Evolutionary conservation across 92 coral and sea anemone genomes (phyloP).

Genomic region (Zoanthus sansibaricus): DNA sequence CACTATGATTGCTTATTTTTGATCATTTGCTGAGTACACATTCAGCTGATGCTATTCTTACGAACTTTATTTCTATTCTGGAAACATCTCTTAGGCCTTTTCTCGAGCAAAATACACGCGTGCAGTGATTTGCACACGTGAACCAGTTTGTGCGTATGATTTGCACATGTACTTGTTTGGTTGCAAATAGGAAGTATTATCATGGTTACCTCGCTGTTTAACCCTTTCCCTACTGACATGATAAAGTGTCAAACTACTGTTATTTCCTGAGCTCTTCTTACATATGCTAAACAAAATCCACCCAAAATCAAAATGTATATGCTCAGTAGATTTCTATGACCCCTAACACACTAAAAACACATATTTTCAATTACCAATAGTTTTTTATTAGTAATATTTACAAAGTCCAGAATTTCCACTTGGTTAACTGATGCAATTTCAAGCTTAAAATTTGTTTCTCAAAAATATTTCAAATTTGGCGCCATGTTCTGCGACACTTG

Average conservation of each 20-base stretch:
- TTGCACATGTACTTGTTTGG: too few relatives aligned
- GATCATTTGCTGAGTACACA: too few relatives aligned
- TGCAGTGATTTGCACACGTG: too few relatives aligned
- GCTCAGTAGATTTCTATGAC: conserved; percentile 27
- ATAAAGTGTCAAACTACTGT: neutral
- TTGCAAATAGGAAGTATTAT: too few relatives aligned
- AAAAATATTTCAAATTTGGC: conserved; percentile 7
- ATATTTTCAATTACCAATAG: neutral
- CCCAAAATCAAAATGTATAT: conserved; percentile 6
- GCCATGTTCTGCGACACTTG: neutral
- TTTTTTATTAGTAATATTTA: neutral
- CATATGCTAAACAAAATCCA: neutral
- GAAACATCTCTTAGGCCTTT: too few relatives aligned
- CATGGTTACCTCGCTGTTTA: too few relatives aligned
- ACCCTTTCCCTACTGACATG: conserved; percentile 12
- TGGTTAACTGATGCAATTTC: conserved; percentile 3
- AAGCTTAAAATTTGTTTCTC: conserved; percentile 1
- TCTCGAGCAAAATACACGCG: too few relatives aligned
- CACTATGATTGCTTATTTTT: too few relatives aligned
- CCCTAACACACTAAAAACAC: neutral
- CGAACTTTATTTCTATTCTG: too few relatives aligned
- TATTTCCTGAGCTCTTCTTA: conserved; percentile 14
- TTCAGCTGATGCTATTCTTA: too few relatives aligned
- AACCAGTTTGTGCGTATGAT: too few relatives aligned
- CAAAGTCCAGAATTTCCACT: neutral